phyloP scores from a whole-genome alignment of 2,888 invertebrate species.

The Lydus trimaculatus region DNA sequence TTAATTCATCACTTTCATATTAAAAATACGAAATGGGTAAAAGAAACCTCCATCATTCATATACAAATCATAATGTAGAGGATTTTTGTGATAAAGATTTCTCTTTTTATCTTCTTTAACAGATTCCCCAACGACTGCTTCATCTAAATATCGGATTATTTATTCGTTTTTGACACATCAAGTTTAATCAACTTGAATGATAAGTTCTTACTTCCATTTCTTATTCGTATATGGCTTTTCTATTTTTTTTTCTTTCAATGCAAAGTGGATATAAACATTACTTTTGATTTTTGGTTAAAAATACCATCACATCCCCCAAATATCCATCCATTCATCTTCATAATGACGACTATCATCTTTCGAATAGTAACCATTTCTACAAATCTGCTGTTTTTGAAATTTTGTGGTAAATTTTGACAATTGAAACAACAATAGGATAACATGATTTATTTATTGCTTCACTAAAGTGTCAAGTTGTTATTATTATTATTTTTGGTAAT shows the following conservation, averaged over 20 bases:
- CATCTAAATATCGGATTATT: constrained; percentile 58
- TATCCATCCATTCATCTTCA: constrained; percentile 6
- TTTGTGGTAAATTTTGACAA: constrained; percentile 1
- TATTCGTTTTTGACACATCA: constrained; percentile 57
- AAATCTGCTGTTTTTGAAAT: not conserved
- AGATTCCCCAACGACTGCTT: constrained; percentile 56
- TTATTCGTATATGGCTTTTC: not conserved
- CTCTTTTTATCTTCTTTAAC: constrained; percentile 45
- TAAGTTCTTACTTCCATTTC: constrained; percentile 45
- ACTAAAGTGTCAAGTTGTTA: not conserved
- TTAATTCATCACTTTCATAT: no score
- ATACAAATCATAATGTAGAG: constrained; percentile 42
- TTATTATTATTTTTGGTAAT: not conserved
- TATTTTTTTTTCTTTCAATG: constrained; percentile 27
- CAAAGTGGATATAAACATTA: constrained; percentile 55
- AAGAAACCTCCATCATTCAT: constrained; percentile 20
- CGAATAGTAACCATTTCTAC: not conserved
- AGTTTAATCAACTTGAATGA: constrained; percentile 58
- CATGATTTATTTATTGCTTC: not conserved
- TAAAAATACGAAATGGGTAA: not conserved
- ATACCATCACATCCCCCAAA: not conserved
- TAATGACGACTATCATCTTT: not conserved
- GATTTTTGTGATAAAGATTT: constrained; percentile 35
- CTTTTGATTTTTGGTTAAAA: constrained; percentile 48
- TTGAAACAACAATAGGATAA: not conserved